phyloP scores from a whole-genome alignment of 2,888 invertebrate species.

The Cacoxenus indagator region DNA sequence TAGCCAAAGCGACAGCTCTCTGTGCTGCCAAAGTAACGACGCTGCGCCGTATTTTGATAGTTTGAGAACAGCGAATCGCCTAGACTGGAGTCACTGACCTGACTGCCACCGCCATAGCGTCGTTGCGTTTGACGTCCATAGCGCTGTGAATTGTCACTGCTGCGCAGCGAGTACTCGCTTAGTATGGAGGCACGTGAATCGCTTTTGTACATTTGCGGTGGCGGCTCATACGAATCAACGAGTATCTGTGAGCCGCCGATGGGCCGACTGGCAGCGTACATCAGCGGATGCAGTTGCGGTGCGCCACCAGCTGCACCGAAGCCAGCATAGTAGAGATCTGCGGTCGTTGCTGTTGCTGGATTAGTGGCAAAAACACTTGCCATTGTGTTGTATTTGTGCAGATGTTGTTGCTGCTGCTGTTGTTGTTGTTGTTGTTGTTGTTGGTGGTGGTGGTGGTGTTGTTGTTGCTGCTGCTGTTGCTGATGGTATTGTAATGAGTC shows the following conservation, averaged over 20 bases:
- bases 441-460: constrained; percentile 51
- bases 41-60: constrained; percentile 57
- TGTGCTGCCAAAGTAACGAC: constrained; percentile 69
- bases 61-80: constrained; percentile 64
- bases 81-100: constrained; percentile 65
- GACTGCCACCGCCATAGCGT: constrained; percentile 46
- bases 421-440: constrained; percentile 25
- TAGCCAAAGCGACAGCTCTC: constrained; percentile 70
- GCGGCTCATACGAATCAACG: constrained; percentile 60
- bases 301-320: constrained; percentile 29
- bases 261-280: constrained; percentile 65
- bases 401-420: constrained; percentile 41
- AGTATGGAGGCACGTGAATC: constrained; percentile 69
- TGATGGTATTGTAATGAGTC: constrained; percentile 65
- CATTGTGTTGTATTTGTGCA: constrained; percentile 66
- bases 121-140: constrained; percentile 49
- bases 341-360: constrained; percentile 33
- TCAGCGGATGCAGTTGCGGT: constrained; percentile 50
- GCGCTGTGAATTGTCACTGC: constrained; percentile 67
- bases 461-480: constrained; percentile 16
- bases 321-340: constrained; percentile 54
- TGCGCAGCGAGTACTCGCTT: constrained; percentile 68
- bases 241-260: constrained; percentile 67
- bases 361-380: constrained; percentile 47
- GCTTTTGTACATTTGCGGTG: constrained; percentile 68